Base-by-base conservation (phyloP, 2,113 vertebrate species). In the Psettodes erumei region DNA sequence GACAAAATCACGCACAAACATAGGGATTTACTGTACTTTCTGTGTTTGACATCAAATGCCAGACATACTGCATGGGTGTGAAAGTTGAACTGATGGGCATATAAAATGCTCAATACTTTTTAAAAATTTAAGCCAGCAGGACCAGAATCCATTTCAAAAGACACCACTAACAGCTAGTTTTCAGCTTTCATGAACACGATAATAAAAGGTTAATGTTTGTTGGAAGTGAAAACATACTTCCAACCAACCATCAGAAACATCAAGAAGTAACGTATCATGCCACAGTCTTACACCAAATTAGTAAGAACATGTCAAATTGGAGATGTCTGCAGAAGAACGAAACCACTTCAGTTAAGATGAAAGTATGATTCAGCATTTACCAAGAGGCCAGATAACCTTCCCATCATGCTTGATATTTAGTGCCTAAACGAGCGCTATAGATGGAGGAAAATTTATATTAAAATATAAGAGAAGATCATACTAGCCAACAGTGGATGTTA, bases 321-420 rank as follows among this genome's bases (percentile, higher is more conserved):
- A 40, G 56, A 48, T 18, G 9, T 54, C 51, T 23, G 38, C 58
- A 23, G 6, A 70, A n/a, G 66, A 1, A 1, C 51, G 19, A 59
- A 66, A 70, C 60, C 51, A 50, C 16, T 28, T 65, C 48, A 65
- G 53, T 19, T 9, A 55, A 70, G 18, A 15, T 2, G 5, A 54
- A 45, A 23, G n/a, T 6, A n/a, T 53, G 47, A 77, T 43, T 63
- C 70, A 68, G 43, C 25, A 13, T 51, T 51, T 18, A 58, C 23
- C 2, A 8, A 55, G n/a, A 72, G 6, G 40, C 28, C 30, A 21
- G 16, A 56, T 42, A 43, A 55, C 40, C 50, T 74, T 67, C 76
- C 21, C 15, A 19, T 28, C 6, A 2, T 23, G 42, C 64, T 76
- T 28, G 61, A 45, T 33, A 75, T 69, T 62, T 67, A 33, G 50